phyloP scores from a whole-genome alignment of 2,888 invertebrate genomes.

The Eurytoma adleriae region DNA sequence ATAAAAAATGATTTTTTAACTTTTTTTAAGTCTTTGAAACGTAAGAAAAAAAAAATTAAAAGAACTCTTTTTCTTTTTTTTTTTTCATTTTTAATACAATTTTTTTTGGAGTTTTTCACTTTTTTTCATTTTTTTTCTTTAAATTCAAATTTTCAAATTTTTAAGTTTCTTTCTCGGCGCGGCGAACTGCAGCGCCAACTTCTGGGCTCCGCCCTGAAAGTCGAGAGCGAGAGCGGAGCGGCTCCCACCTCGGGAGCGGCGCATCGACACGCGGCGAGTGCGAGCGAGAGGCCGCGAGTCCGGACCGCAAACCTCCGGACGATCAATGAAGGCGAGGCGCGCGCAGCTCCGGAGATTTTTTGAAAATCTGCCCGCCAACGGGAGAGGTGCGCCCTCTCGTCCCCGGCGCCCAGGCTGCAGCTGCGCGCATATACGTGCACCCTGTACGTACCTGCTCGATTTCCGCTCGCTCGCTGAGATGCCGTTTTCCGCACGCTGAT shows the following conservation, averaged over 20 bases:
- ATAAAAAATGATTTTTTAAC: constrained; percentile 20
- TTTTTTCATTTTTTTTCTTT: constrained; percentile 58
- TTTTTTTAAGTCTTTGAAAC: constrained; percentile 56
- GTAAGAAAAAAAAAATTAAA: constrained; percentile 16
- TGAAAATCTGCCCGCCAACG: constrained; percentile 74
- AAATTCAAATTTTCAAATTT: constrained; percentile 51
- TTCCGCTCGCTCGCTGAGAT: background rate
- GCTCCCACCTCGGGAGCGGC: background rate
- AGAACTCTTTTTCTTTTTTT: constrained; percentile 30
- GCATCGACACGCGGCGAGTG: background rate
- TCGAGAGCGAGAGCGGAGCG: constrained; percentile 62
- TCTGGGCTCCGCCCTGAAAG: constrained; percentile 73
- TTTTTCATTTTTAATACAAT: constrained; percentile 22
- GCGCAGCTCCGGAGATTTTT: constrained; percentile 72
- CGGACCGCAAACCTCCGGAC: constrained; percentile 59
- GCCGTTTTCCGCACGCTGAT: background rate
- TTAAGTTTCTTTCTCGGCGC: constrained; percentile 58
- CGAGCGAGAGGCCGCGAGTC: constrained; percentile 38
- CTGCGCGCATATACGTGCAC: constrained; percentile 3
- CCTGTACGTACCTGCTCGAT: background rate
- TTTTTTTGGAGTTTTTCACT: constrained; percentile 29
- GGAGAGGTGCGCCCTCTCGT: constrained; percentile 61
- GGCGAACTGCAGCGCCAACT: constrained; percentile 60
- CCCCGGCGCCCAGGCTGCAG: constrained; percentile 49
- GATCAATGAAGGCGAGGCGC: constrained; percentile 75